Evolutionary conservation across 2,113 vertebrate genomes (phyloP).

Genomic region (Oreotrochilus melanogaster): DNA sequence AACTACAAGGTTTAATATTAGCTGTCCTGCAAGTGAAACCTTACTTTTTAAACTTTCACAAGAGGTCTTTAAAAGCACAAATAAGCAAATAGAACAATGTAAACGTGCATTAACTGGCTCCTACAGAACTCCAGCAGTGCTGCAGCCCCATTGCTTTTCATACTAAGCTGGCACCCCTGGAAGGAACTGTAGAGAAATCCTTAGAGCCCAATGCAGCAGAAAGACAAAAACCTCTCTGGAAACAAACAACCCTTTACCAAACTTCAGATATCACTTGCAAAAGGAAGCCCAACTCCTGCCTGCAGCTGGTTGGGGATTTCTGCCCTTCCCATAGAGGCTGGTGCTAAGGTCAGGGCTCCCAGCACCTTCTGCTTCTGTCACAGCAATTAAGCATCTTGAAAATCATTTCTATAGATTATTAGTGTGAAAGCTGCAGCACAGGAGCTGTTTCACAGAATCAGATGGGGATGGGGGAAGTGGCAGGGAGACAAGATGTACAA

Average conservation of each 20-base stretch:
- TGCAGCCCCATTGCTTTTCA: neutral
- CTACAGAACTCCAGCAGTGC: neutral
- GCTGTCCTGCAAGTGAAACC: neutral
- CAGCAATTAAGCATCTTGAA: rapidly evolving
- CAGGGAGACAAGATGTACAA: neutral
- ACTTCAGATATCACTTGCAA: neutral
- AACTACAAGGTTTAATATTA: neutral
- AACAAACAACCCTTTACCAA: rapidly evolving
- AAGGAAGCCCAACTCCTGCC: rapidly evolving
- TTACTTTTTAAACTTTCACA: neutral
- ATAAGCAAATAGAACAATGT: neutral
- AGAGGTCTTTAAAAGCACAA: neutral
- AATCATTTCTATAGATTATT: neutral
- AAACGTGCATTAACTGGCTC: neutral
- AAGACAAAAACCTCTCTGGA: neutral
- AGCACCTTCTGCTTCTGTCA: neutral
- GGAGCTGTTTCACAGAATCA: neutral
- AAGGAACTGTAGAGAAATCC: neutral
- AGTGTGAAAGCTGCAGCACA: neutral
- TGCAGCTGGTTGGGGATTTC: neutral
- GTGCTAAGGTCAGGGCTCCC: neutral
- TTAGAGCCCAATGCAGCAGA: neutral
- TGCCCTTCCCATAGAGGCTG: neutral
- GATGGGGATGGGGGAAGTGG: neutral
- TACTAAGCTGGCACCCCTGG: neutral